Percentiles rank a stretch among this genome's conserved stretches.
Conservation (phyloP, 2,113 vertebrate species). For the Cyanoramphus novaezelandiae region DNA sequence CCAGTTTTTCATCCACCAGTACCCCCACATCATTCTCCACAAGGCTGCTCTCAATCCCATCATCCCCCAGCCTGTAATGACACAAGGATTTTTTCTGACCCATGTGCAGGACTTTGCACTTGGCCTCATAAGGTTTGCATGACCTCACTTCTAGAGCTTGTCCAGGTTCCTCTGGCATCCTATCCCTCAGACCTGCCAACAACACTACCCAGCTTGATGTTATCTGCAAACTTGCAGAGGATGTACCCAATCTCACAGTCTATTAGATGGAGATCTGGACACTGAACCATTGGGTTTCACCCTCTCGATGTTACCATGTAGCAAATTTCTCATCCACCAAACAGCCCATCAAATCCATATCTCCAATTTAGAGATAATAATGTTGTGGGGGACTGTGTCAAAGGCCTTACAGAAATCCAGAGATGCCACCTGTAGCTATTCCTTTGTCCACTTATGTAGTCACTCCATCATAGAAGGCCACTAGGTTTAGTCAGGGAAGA, state of each 20-base stretch:
- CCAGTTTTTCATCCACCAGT: background rate
- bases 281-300: background rate
- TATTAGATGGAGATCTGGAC: background rate
- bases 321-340: background rate
- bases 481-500: background rate
- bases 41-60: background rate
- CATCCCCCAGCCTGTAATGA: rapidly evolving
- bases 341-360: background rate
- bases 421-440: background rate
- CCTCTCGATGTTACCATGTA: background rate
- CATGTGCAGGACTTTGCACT: background rate
- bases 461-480: background rate
- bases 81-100: rapidly evolving
- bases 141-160: background rate
- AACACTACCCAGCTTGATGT: background rate
- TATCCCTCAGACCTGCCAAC: background rate
- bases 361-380: background rate
- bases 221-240: background rate
- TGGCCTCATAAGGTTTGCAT: background rate
- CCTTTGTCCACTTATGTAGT: background rate
- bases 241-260: too few relatives aligned
- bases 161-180: background rate
- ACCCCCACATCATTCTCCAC: too few relatives aligned
- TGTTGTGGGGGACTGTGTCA: background rate
- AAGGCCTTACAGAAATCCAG: background rate